phyloP scores from a whole-genome alignment of 2,797 vertebrate species.

The Spinus olivaceus region DNA sequence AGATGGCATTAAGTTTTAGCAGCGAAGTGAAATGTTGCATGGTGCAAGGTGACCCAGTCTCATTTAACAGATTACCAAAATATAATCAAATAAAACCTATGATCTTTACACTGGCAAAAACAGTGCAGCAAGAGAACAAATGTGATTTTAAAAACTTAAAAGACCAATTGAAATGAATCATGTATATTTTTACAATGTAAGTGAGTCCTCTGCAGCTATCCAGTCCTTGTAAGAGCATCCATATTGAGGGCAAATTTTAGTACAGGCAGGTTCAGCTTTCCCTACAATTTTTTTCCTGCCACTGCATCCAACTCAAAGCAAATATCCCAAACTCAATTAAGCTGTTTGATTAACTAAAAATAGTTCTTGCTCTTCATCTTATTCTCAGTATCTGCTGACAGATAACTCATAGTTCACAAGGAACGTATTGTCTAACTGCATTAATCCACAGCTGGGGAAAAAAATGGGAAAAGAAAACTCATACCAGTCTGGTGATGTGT shows the following conservation, averaged over 20 bases:
- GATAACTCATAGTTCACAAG: neutral
- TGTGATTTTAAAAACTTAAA: conserved; percentile 62
- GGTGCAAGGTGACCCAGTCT: conserved; percentile 70
- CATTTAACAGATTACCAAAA: conserved; percentile 74
- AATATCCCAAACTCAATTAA: conserved; percentile 5
- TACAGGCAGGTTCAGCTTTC: neutral
- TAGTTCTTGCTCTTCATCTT: neutral
- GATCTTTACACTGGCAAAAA: conserved; percentile 69
- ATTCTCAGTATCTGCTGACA: neutral
- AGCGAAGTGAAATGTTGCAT: conserved; percentile 65
- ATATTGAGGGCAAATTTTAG: neutral
- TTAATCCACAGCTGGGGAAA: neutral
- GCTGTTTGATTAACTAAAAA: conserved; percentile 19
- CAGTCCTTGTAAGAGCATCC: neutral
- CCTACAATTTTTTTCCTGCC: neutral
- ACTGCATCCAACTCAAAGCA: neutral
- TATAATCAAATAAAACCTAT: conserved; percentile 74
- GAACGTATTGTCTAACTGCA: neutral
- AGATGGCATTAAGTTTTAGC: conserved; percentile 74
- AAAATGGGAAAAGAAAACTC: neutral
- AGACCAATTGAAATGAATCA: conserved; percentile 64
- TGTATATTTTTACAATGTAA: neutral
- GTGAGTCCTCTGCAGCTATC: neutral
- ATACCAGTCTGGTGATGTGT: neutral
- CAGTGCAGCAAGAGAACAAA: conserved; percentile 60